These are phyloP conservation scores for Lobophora halterata DNA, from an alignment of 2,888 invertebrate species.

Conservation along the genomic window DNA sequence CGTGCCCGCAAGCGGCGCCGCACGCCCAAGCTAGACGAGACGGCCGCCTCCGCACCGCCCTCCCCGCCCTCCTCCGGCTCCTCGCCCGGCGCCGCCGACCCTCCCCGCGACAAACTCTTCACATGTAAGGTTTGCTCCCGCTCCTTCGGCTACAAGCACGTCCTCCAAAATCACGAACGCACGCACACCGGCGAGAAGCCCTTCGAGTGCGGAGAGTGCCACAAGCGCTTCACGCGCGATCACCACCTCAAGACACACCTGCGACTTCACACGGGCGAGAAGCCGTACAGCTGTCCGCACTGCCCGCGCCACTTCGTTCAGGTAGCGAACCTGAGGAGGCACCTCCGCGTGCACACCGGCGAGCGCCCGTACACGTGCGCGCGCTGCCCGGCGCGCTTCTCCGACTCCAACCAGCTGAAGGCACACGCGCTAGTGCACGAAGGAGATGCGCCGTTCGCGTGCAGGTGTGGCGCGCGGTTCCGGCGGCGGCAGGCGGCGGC, in stretches of 20 bases:
- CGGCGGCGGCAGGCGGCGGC: slow-evolving; percentile 93
- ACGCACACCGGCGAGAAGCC: slow-evolving; percentile 98
- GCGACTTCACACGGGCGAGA: slow-evolving; percentile 95
- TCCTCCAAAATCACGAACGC: slow-evolving; percentile 95
- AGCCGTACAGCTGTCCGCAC: slow-evolving; percentile 94
- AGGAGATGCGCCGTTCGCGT: slow-evolving; percentile 93
- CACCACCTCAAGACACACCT: slow-evolving; percentile 97
- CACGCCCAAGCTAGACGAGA: slow-evolving; percentile 70
- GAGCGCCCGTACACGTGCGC: slow-evolving; percentile 94
- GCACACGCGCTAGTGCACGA: slow-evolving; percentile 94
- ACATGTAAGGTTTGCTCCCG: slow-evolving; percentile 93
- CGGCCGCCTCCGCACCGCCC: slow-evolving; percentile 55
- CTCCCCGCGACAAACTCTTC: slow-evolving; percentile 89
- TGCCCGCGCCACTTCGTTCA: slow-evolving; percentile 96
- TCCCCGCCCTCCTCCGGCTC: slow-evolving; percentile 76
- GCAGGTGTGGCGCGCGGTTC: slow-evolving; percentile 90
- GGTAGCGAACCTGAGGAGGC: slow-evolving; percentile 94
- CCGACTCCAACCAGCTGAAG: slow-evolving; percentile 95
- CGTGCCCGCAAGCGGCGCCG: slow-evolving; percentile 73
- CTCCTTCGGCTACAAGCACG: slow-evolving; percentile 96
- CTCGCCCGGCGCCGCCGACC: slow-evolving; percentile 72
- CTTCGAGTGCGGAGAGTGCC: slow-evolving; percentile 94
- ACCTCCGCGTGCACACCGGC: slow-evolving; percentile 94
- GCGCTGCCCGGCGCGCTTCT: slow-evolving; percentile 91
- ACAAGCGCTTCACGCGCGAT: slow-evolving; percentile 95